phyloP scores from a whole-genome alignment of 2,797 vertebrate genomes.

The Telmatherina bonti region DNA sequence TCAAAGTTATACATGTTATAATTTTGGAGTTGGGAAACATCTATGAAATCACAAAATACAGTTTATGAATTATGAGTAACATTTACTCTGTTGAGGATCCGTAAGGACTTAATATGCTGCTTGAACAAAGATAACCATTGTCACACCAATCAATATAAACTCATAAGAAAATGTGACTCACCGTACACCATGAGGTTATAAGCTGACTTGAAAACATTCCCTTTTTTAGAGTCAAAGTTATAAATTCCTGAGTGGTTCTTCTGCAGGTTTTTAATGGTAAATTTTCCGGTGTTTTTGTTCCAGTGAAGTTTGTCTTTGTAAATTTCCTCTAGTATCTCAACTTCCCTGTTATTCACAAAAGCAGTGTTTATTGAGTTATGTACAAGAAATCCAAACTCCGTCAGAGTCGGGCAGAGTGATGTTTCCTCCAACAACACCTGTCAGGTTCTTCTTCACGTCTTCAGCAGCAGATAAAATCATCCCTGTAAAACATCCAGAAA shows the following conservation, averaged over 20 bases:
- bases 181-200: constrained; percentile 38
- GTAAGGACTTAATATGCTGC: neutral
- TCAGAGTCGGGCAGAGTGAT: constrained; percentile 16
- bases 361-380: fast-evolving
- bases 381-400: neutral
- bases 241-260: constrained; percentile 37
- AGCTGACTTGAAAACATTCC: fast-evolving
- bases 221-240: neutral
- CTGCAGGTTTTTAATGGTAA: constrained; percentile 35
- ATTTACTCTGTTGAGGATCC: no score
- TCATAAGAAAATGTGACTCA: constrained; percentile 17
- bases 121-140: no score
- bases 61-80: no score
- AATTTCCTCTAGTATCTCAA: fast-evolving
- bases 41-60: neutral
- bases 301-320: constrained; percentile 20
- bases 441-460: constrained; percentile 1
- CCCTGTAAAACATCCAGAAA: constrained; percentile 18
- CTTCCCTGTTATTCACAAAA: fast-evolving
- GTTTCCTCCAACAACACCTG: constrained; percentile 19
- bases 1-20: neutral
- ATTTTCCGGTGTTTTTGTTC: constrained; percentile 26
- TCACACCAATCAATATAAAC: no score
- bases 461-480: neutral
- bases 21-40: no score